Percentiles rank a stretch among this genome's conserved stretches.
Evolutionary conservation across 2,113 vertebrate species (phyloP).

Genomic region (Monarcha castaneiventris): DNA sequence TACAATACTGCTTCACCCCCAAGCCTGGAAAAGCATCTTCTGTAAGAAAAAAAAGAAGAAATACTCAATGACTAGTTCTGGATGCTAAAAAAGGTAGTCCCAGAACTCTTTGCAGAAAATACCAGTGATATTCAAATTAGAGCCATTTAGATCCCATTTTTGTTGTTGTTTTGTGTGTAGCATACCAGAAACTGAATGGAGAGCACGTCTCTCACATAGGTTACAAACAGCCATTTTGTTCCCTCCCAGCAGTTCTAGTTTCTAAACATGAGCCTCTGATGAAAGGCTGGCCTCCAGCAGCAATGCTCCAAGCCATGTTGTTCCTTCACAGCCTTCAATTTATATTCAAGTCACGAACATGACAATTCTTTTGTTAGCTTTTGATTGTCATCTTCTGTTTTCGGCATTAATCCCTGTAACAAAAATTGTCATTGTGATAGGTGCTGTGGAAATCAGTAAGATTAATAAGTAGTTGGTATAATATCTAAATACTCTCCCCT

Average conservation of each 20-base stretch:
- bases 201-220: not conserved
- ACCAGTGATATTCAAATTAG: not conserved
- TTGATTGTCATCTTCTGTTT: conserved; percentile 21
- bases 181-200: not conserved
- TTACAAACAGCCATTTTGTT: not conserved
- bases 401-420: not conserved
- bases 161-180: not conserved
- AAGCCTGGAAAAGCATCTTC: not conserved
- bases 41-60: not conserved
- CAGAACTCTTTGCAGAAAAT: not conserved
- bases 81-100: not conserved
- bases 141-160: not conserved
- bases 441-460: not conserved
- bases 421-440: conserved; percentile 8
- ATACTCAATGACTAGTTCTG: not conserved
- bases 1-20: not conserved
- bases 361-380: not conserved
- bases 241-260: not conserved
- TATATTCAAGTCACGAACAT: not conserved
- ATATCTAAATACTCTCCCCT: not conserved
- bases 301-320: not conserved
- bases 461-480: conserved; percentile 9
- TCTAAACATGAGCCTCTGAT: conserved; percentile 3
- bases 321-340: not conserved
- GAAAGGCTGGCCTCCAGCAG: conserved; percentile 4